A percentile compares a stretch with the other conserved stretches of the same genome.
Conservation (phyloP, 92 coral and sea anemone genomes). For the Palythoa heliodiscus region DNA sequence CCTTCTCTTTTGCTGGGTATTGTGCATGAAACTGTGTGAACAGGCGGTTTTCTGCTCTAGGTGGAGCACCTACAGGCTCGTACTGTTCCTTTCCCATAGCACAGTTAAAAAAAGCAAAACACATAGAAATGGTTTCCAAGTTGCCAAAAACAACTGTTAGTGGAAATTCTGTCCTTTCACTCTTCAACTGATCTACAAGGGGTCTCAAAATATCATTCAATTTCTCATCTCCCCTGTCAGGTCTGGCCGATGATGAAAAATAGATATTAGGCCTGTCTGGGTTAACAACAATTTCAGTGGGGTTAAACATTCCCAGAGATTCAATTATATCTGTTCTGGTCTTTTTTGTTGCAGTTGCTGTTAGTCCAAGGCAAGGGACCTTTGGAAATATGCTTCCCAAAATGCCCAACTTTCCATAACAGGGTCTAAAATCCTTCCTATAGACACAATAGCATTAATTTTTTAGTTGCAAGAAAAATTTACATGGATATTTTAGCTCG, state of each 20-base stretch:
- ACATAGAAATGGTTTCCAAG: conserved; percentile 53
- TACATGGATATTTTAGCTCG: background rate
- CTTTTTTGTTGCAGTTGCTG: conserved; percentile 62
- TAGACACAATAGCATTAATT: background rate
- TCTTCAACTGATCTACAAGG: conserved; percentile 28
- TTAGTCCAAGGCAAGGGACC: conserved; percentile 11
- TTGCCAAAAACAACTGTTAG: conserved; percentile 66
- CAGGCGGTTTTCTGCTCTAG: conserved; percentile 53
- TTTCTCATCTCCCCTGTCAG: conserved; percentile 45
- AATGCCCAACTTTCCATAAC: conserved; percentile 13
- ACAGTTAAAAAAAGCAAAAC: conserved; percentile 53
- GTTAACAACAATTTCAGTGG: background rate
- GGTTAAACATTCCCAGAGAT: too few relatives aligned
- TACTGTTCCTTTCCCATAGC: conserved; percentile 53
- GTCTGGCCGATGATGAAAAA: conserved; percentile 28
- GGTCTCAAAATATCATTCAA: conserved; percentile 43
- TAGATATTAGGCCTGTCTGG: conserved; percentile 54
- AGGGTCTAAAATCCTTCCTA: conserved; percentile 56
- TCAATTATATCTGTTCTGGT: conserved; percentile 48
- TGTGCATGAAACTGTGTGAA: conserved; percentile 71
- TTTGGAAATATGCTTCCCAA: background rate
- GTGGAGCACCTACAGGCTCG: conserved; percentile 54
- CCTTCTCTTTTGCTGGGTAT: conserved; percentile 64
- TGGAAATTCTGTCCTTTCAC: conserved; percentile 50
- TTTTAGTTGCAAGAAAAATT: conserved; percentile 4